Conservation (phyloP, 2,113 vertebrate genomes). For the Pelusios castaneus region DNA sequence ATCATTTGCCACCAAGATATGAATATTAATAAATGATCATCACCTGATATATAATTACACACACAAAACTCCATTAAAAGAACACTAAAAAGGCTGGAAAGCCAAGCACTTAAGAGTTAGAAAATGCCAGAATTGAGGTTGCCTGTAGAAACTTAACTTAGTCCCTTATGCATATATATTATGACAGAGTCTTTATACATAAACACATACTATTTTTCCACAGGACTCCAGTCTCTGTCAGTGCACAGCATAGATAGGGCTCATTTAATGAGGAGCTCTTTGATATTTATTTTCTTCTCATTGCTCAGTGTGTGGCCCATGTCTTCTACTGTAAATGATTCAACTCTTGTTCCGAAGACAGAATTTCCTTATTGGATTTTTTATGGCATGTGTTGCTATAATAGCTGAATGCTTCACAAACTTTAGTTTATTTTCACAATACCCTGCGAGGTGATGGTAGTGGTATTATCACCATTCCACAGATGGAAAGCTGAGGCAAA, state of each 20-base stretch:
- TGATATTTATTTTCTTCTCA: no score
- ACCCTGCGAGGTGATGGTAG: constrained; percentile 12
- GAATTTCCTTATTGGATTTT: background rate
- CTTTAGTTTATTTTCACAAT: constrained; percentile 30
- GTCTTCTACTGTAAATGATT: no score
- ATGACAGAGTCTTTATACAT: background rate
- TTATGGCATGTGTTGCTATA: constrained; percentile 1
- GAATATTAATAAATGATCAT: background rate
- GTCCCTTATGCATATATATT: background rate
- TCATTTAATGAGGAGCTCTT: constrained; percentile 31
- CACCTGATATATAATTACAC: background rate
- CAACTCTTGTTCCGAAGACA: no score
- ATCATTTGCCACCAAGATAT: background rate
- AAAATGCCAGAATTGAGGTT: background rate
- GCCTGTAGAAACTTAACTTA: background rate
- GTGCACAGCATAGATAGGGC: background rate
- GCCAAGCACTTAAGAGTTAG: background rate
- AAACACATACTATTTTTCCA: background rate
- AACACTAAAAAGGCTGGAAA: background rate
- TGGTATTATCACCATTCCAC: constrained; percentile 39
- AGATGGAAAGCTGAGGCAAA: background rate
- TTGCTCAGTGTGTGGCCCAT: no score
- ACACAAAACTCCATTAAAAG: no score
- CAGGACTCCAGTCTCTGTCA: background rate
- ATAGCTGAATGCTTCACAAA: constrained; percentile 54